A percentile compares a stretch with the other conserved stretches of the same genome.
Evolutionary conservation across 92 coral and sea anemone genomes (phyloP).

Genomic region (Virgularia gustaviana): DNA sequence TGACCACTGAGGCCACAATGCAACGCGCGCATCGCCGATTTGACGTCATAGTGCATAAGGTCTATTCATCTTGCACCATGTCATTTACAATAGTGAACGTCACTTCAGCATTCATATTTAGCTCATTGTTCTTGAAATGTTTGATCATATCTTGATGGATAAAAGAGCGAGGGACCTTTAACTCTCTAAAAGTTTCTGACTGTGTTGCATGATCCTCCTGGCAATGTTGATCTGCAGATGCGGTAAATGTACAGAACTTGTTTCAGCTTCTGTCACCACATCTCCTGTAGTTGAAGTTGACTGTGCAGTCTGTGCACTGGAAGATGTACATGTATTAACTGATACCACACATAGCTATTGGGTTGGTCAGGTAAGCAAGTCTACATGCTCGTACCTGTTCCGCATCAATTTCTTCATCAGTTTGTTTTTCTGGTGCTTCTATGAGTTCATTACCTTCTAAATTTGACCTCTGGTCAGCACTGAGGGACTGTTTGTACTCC

Average conservation of each 20-base stretch:
- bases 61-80: constrained; percentile 7
- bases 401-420: constrained; percentile 14
- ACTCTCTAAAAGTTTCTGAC: constrained; percentile 7
- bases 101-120: constrained; percentile 4
- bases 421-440: too few species aligned
- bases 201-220: background rate
- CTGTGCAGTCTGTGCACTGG: too few species aligned
- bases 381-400: constrained; percentile 13
- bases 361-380: constrained; percentile 29
- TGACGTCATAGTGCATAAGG: too few species aligned
- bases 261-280: too few species aligned
- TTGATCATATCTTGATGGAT: constrained; percentile 41
- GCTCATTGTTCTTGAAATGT: constrained; percentile 47
- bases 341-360: too few species aligned
- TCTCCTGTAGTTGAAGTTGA: background rate
- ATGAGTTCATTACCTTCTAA: background rate
- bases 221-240: constrained; percentile 10
- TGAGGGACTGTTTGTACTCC: constrained; percentile 16
- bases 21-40: too few species aligned
- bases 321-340: too few species aligned
- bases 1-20: too few species aligned
- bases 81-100: constrained; percentile 32
- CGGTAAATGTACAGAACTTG: background rate
- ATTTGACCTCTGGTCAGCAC: constrained; percentile 11
- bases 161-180: constrained; percentile 39